phyloP scores from a whole-genome alignment of 2,113 vertebrate genomes.

The Oryzias woworae region DNA sequence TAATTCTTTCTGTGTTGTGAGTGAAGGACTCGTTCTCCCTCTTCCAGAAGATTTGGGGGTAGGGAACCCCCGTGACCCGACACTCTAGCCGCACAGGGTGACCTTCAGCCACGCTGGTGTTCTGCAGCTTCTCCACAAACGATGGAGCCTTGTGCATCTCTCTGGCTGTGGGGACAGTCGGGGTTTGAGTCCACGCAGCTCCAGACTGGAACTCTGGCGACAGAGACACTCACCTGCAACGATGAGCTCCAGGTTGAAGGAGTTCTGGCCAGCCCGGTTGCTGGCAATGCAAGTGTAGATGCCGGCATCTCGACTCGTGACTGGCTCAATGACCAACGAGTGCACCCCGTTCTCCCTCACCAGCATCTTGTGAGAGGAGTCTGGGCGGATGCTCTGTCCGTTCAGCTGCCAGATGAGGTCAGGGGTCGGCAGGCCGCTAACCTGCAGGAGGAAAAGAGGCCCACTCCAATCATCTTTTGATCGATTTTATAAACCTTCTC shows the following conservation, averaged over 20 bases:
- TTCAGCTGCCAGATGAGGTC: slow-evolving; percentile 96
- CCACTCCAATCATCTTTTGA: no score
- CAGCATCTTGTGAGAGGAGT: slow-evolving; percentile 94
- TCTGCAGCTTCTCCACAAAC: slow-evolving; percentile 96
- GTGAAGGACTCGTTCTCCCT: slow-evolving; percentile 96
- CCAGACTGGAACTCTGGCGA: no score
- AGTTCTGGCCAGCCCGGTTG: slow-evolving; percentile 95
- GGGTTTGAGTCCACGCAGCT: background rate
- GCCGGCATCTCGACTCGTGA: slow-evolving; percentile 89
- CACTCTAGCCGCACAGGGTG: slow-evolving; percentile 95
- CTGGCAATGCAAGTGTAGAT: slow-evolving; percentile 94
- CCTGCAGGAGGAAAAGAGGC: slow-evolving; percentile 68
- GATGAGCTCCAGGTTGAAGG: slow-evolving; percentile 94
- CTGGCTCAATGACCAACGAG: slow-evolving; percentile 94
- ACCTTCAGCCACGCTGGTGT: slow-evolving; percentile 93
- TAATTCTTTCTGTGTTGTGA: slow-evolving; percentile 97
- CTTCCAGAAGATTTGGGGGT: slow-evolving; percentile 98
- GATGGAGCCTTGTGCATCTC: slow-evolving; percentile 92
- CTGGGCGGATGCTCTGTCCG: slow-evolving; percentile 88
- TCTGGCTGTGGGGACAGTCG: slow-evolving; percentile 78
- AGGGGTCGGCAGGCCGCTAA: slow-evolving; percentile 94
- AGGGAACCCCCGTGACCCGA: slow-evolving; percentile 85
- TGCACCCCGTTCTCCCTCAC: slow-evolving; percentile 96
- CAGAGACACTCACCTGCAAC: slow-evolving; percentile 85
- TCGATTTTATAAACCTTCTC: no score